Base-by-base conservation (phyloP, 2,113 vertebrate species). In the Panurus biarmicus region DNA sequence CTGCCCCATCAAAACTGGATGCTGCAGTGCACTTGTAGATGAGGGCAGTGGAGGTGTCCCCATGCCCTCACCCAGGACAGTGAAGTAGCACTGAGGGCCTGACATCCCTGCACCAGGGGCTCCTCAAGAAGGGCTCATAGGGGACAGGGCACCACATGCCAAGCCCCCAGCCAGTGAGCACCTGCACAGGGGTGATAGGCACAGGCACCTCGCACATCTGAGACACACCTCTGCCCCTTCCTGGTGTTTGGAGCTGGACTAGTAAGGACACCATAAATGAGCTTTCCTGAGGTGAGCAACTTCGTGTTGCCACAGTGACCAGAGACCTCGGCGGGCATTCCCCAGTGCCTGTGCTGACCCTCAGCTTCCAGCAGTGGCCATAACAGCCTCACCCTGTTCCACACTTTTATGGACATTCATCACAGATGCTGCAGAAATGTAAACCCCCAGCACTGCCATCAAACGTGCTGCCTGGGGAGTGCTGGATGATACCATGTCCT, bases 111-210 rank as follows among this genome's bases (percentile, higher is more conserved):
- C 50, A 44, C 5, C 8, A 26, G 14, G 14, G 9, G 31, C 9
- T 53, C 9, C n/a, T 67, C 38, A 14, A 3, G 28, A 44, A 70
- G 40, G 31, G 8, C 10, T 23, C 22, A 4, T 5, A 0, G 0
- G n/a, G 8, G 3, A 1, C 40, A 38, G n/a, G 22, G 14, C 0
- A 0, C 8, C 0, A 0, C 11, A 47, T 1, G 4, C 9, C 5
- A n/a, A 8, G 17, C 13, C 7, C 5, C 26, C 0, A 0, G n/a
- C 7, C 0, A 0, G 25, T 45, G 47, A 35, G 16, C 18, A 45
- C 5, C 14, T 36, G 33, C 1, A 3, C 29, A 7, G 8, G 20
- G 10, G 10, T 64, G 17, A 14, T 2, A 36, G 25, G 16, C 17
- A 19, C 0, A 0, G 25, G 21, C 62, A 64, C 23, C 15, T 58